Evolutionary conservation across 2,888 invertebrate genomes (phyloP), one percentile per base, ranked within the genome.

Genomic region (Erannis defoliaria): DNA sequence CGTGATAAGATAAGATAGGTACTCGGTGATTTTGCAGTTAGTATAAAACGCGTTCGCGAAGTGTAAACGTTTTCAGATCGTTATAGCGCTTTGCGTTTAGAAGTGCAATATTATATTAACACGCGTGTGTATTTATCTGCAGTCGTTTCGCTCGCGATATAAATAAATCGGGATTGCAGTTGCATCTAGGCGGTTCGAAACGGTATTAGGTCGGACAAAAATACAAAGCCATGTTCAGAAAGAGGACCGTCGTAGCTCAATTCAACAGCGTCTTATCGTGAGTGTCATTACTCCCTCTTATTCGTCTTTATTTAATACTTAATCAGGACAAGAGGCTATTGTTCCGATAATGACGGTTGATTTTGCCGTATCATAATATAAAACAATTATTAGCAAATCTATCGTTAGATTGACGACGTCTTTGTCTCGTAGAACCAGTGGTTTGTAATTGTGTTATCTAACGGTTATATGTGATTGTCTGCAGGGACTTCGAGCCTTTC

Each of bases 401-500:
- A 3, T 40, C 14, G 18, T 49, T 50, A 49, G 26, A 37, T 37
- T 46, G 29, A 43, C 31, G 50, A n/a, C 49, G 35, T 5, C n/a
- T n/a, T 35, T 14, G 37, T 26, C 37, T 16, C 5, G 12, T 21
- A 37, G 4, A n/a, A n/a, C 1, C 2, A 23, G 18, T 37, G 14
- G 37, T 23, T 50, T 16, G 1, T 1, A 18, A n/a, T 29, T 29
- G 31, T 31, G 16, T 10, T 21, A 26, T 37, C 31, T 62, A 38
- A 37, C 37, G 16, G 37, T 43, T 62, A 33, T 55, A 16, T 29
- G 35, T 35, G 33, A 33, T 59, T 64, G 48, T 67, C 73, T 70
- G 37, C 88, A 93, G 93, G 74, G 93, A 92, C 49, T 93, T 89
- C 67, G 93, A 93, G 67, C 88, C 89, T 31, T 93, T 93, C 66